Evolutionary conservation across 2,888 invertebrate species (phyloP).

Genomic region (Agriopis marginaria): DNA sequence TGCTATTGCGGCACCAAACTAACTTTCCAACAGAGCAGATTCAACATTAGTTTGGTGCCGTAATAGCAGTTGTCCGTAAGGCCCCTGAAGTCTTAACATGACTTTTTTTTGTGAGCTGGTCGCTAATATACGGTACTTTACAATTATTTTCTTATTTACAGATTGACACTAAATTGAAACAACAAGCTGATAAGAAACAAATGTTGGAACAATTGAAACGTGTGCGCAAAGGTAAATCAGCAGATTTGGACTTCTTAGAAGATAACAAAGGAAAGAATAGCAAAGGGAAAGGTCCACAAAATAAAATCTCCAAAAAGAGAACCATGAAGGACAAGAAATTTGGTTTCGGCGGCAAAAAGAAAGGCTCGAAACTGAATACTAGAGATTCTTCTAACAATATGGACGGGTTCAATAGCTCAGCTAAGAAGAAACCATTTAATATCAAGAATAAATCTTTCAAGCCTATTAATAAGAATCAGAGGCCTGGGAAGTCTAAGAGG

Average conservation of each 20-base stretch:
- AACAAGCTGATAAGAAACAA: conserved; percentile 96
- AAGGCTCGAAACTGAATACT: conserved; percentile 95
- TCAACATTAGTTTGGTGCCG: too few relatives aligned
- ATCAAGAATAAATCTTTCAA: conserved; percentile 77
- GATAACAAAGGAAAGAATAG: conserved; percentile 80
- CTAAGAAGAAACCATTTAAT: conserved; percentile 70
- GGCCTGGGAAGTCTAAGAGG: conserved; percentile 86
- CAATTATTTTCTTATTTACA: conserved; percentile 65
- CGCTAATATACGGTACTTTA: too few relatives aligned
- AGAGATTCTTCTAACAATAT: conserved; percentile 91
- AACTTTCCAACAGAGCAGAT: too few relatives aligned
- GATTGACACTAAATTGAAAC: conserved; percentile 93
- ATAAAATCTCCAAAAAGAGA: conserved; percentile 79
- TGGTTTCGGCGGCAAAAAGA: conserved; percentile 98
- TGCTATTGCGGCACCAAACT: too few relatives aligned
- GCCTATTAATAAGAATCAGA: conserved; percentile 76
- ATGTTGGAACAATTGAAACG: conserved; percentile 97
- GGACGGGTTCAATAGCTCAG: conserved; percentile 84
- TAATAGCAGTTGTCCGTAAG: too few relatives aligned
- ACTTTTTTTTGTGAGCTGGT: too few relatives aligned
- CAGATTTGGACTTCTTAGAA: conserved; percentile 93
- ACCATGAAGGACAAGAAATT: conserved; percentile 93
- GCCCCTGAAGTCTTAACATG: too few relatives aligned
- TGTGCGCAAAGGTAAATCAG: conserved; percentile 93
- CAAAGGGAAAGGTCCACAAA: conserved; percentile 61